Evolutionary conservation across 2,113 vertebrate genomes (phyloP).

Genomic region (Caranx melampygus): DNA sequence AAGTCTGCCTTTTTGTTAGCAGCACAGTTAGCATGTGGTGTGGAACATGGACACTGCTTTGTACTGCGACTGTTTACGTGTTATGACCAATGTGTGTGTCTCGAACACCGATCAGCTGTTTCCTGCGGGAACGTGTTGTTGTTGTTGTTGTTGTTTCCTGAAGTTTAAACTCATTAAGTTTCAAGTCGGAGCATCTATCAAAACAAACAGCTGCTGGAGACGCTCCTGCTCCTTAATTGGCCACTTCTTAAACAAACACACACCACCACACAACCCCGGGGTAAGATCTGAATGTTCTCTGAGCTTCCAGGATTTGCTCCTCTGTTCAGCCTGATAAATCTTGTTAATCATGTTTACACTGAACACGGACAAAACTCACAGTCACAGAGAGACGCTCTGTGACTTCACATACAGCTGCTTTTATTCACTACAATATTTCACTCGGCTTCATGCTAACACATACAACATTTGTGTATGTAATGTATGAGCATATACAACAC

Average conservation of each 20-base stretch:
- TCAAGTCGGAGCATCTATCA: slow-evolving; percentile 21
- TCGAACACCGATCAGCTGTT: too few species aligned
- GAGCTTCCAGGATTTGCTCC: neutral
- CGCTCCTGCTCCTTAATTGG: slow-evolving; percentile 43
- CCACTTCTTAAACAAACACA: slow-evolving; percentile 50
- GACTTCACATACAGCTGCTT: neutral
- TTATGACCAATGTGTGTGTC: too few species aligned
- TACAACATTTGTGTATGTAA: too few species aligned
- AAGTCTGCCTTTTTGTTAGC: too few species aligned
- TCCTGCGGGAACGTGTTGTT: neutral
- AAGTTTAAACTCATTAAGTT: slow-evolving; percentile 45
- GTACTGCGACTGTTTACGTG: too few species aligned
- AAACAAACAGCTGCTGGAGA: slow-evolving; percentile 49
- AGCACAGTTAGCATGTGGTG: too few species aligned
- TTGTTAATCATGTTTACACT: slow-evolving; percentile 23
- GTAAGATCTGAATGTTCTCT: slow-evolving; percentile 16
- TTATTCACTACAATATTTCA: neutral
- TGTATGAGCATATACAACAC: too few species aligned
- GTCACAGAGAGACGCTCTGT: neutral
- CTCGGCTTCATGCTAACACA: too few species aligned
- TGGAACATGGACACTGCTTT: too few species aligned
- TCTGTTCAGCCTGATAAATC: slow-evolving; percentile 30
- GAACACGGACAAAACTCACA: slow-evolving; percentile 2
- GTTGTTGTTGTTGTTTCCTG: slow-evolving; percentile 8
- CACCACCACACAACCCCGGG: neutral